Evolutionary conservation across 1,140 invertebrate species (phyloP).

Genomic region (Macrosteles quadrilineatus): DNA sequence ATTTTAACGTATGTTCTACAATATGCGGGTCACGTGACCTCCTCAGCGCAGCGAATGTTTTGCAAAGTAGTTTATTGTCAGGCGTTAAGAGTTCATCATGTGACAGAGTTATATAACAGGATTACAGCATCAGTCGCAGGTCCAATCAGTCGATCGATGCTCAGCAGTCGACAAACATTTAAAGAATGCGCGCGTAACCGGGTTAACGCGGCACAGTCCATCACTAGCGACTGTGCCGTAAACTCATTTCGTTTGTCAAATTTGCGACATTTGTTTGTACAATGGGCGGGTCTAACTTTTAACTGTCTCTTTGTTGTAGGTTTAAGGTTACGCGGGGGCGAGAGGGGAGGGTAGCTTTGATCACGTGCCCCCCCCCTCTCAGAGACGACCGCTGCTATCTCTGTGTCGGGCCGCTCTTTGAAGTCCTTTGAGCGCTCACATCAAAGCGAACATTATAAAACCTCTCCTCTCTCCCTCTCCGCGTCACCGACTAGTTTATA

Average conservation of each 20-base stretch:
- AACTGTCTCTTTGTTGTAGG: slow-evolving; percentile 36
- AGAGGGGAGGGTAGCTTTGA: slow-evolving; percentile 27
- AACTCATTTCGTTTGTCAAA: slow-evolving; percentile 25
- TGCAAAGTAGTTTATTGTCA: no score
- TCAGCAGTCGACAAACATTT: slow-evolving; percentile 6
- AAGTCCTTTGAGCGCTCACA: slow-evolving; percentile 42
- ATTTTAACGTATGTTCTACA: no score
- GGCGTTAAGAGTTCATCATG: background rate
- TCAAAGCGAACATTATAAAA: slow-evolving; percentile 44
- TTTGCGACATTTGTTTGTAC: slow-evolving; percentile 24
- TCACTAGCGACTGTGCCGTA: background rate
- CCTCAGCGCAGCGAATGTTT: no score
- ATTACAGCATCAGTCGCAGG: background rate
- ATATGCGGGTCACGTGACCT: no score
- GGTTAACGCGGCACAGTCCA: background rate
- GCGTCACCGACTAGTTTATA: slow-evolving; percentile 43
- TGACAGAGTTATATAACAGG: slow-evolving; percentile 1
- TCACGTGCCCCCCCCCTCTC: slow-evolving; percentile 19
- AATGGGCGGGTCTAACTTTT: slow-evolving; percentile 33
- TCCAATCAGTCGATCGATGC: slow-evolving; percentile 4
- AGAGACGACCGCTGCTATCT: slow-evolving; percentile 37
- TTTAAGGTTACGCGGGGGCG: slow-evolving; percentile 33
- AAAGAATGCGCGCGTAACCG: slow-evolving; percentile 3
- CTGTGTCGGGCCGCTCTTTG: slow-evolving; percentile 42
- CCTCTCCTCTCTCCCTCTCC: slow-evolving; percentile 38